These are phyloP conservation scores for Crambe crambe DNA, from an alignment of 37 sponge, comb jelly and placozoan species.

Conservation along the genomic window DNA sequence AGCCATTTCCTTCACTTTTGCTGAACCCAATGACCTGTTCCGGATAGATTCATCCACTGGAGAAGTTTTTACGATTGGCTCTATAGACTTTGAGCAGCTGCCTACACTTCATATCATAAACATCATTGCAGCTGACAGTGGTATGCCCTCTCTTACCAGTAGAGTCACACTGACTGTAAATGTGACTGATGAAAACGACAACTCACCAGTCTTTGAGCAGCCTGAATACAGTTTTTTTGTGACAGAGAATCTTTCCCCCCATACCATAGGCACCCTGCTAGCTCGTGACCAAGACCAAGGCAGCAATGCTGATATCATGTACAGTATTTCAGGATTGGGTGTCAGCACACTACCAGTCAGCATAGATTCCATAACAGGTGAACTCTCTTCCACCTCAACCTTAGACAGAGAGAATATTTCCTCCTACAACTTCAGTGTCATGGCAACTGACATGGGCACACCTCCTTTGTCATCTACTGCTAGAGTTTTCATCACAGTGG, in stretches of 20 bases:
- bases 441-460: constrained; percentile 57
- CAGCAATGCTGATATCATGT: constrained; percentile 42
- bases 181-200: constrained; percentile 62
- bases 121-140: constrained; percentile 39
- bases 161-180: constrained; percentile 24
- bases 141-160: constrained; percentile 35
- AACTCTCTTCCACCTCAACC: constrained; percentile 4
- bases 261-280: constrained; percentile 12
- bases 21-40: neutral
- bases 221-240: constrained; percentile 18
- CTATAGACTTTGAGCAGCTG: constrained; percentile 15
- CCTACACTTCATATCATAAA: constrained; percentile 10
- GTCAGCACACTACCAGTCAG: constrained; percentile 16
- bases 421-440: constrained; percentile 55
- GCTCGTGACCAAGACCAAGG: constrained; percentile 66
- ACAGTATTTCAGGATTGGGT: constrained; percentile 5
- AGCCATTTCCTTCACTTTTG: constrained; percentile 7
- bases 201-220: constrained; percentile 45
- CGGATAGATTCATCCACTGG: constrained; percentile 11
- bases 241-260: constrained; percentile 21
- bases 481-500: constrained; percentile 46
- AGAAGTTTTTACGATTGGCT: constrained; percentile 13
- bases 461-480: constrained; percentile 35
- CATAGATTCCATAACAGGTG: constrained; percentile 41
- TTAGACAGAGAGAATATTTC: constrained; percentile 55